Evolutionary conservation across 2,113 vertebrate species (phyloP).

Genomic region (Channa maculata): DNA sequence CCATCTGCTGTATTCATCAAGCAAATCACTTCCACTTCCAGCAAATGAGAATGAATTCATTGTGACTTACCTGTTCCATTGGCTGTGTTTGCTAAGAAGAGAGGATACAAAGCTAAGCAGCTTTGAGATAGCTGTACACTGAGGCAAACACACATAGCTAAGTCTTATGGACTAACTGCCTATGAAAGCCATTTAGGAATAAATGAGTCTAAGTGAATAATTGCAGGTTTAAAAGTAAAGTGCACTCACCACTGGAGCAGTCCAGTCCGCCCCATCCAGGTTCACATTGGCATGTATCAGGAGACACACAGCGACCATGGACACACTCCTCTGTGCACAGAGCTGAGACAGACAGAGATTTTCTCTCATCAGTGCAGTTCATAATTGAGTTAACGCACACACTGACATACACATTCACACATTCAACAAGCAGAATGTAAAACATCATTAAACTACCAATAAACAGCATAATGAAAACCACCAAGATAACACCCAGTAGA

Average conservation of each 20-base stretch:
- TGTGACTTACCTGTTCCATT: conserved; percentile 79
- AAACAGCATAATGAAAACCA: conserved; percentile 67
- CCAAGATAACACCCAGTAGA: conserved; percentile 55
- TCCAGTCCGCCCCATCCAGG: conserved; percentile 98
- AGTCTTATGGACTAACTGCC: conserved; percentile 60
- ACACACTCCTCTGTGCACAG: conserved; percentile 96
- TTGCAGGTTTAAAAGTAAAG: conserved; percentile 64
- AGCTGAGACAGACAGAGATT: conserved; percentile 82
- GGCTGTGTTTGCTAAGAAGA: conserved; percentile 79
- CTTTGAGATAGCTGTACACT: conserved; percentile 71
- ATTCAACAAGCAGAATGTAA: conserved; percentile 30
- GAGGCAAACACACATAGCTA: conserved; percentile 65
- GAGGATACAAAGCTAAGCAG: conserved; percentile 79
- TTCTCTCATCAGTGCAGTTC: conserved; percentile 41
- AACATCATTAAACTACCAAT: conserved; percentile 58
- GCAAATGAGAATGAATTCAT: conserved; percentile 79
- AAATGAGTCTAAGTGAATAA: conserved; percentile 60
- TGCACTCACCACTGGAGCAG: conserved; percentile 98
- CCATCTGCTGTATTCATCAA: conserved; percentile 74
- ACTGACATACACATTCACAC: conserved; percentile 16
- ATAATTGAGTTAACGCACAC: conserved; percentile 45
- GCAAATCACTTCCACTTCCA: conserved; percentile 80
- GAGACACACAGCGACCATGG: conserved; percentile 95
- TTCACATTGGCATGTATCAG: conserved; percentile 97
- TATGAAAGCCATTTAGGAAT: conserved; percentile 65